Evolutionary conservation across 1,140 invertebrate species (phyloP).

Genomic region (Drosophila leontia): DNA sequence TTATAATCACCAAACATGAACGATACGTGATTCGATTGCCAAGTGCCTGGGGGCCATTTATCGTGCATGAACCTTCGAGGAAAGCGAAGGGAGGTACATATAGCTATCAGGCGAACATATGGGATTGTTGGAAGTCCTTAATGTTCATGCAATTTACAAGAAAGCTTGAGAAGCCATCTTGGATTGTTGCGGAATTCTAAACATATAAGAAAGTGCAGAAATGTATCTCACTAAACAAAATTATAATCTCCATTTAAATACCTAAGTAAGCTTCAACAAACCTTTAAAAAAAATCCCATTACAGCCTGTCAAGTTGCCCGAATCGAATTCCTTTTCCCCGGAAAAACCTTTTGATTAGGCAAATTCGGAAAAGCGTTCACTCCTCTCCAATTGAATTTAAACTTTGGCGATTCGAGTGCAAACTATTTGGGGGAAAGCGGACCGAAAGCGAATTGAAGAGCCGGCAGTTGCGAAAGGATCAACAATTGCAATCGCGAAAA

Average conservation of each 20-base stretch:
- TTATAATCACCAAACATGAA: conserved; percentile 81
- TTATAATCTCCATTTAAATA: background rate
- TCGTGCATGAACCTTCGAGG: conserved; percentile 54
- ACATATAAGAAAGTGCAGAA: too few species aligned
- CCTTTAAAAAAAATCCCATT: background rate
- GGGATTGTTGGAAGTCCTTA: conserved; percentile 18
- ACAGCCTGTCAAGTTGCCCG: background rate
- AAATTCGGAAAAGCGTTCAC: conserved; percentile 30
- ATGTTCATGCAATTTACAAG: conserved; percentile 1
- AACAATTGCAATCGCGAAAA: conserved; percentile 83
- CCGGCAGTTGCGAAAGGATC: conserved; percentile 73
- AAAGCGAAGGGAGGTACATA: conserved; percentile 1
- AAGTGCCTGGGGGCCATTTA: conserved; percentile 61
- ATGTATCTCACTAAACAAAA: background rate
- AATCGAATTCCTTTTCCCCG: conserved; percentile 5
- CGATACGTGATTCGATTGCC: conserved; percentile 76
- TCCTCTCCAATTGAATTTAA: conserved; percentile 70
- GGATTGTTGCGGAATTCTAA: too few species aligned
- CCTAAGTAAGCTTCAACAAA: background rate
- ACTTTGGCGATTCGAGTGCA: conserved; percentile 73
- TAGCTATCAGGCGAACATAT: conserved; percentile 33
- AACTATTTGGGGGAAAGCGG: conserved; percentile 38
- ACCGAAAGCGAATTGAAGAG: conserved; percentile 51
- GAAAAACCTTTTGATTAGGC: conserved; percentile 24
- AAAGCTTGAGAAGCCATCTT: background rate